Evolutionary conservation across 2,113 vertebrate species (phyloP).

Genomic region (Lasiurus borealis): DNA sequence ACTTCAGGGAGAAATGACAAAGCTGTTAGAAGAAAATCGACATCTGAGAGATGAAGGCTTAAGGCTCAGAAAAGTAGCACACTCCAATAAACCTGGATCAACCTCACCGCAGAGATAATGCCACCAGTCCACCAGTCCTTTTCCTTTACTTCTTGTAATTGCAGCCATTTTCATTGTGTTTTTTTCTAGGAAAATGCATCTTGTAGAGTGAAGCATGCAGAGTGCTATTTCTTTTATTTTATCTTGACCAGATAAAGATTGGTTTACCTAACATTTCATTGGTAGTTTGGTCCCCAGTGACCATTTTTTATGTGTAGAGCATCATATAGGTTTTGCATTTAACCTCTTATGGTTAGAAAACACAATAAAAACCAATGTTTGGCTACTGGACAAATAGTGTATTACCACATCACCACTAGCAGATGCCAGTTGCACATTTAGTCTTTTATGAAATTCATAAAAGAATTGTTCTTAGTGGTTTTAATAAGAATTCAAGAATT

Average conservation of each 20-base stretch:
- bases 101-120: conserved; percentile 92
- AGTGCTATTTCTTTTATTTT: conserved; percentile 86
- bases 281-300: conserved; percentile 92
- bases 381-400: conserved; percentile 89
- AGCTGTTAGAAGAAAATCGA: conserved; percentile 94
- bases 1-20: conserved; percentile 93
- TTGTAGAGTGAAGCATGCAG: conserved; percentile 95
- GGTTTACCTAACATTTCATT: conserved; percentile 96
- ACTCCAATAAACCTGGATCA: conserved; percentile 92
- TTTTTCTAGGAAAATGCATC: conserved; percentile 99
- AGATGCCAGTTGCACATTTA: conserved; percentile 90
- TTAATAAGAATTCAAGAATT: conserved; percentile 95
- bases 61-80: conserved; percentile 94
- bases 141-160: conserved; percentile 98
- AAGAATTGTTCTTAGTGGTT: conserved; percentile 92
- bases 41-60: conserved; percentile 95
- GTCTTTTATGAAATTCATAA: conserved; percentile 90
- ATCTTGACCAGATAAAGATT: conserved; percentile 92
- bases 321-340: conserved; percentile 94
- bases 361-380: conserved; percentile 88
- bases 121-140: conserved; percentile 91
- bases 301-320: conserved; percentile 91
- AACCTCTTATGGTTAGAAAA: conserved; percentile 93
- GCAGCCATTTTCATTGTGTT: conserved; percentile 99
- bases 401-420: conserved; percentile 88